Evolutionary conservation across 2,797 vertebrate genomes (phyloP).

Genomic region (Ispidina picta): DNA sequence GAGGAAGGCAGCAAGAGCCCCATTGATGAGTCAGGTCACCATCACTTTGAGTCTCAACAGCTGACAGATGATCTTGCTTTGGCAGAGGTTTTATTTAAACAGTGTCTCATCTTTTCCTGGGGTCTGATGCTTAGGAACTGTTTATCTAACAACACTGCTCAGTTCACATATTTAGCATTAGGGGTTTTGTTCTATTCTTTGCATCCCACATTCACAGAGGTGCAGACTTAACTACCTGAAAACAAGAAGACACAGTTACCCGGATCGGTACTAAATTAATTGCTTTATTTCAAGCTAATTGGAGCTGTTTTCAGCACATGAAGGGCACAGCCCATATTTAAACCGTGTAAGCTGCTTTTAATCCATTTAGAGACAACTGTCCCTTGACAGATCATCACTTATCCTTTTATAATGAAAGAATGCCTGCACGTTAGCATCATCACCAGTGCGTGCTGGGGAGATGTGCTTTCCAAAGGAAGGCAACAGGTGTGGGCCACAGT

Average conservation of each 20-base stretch:
- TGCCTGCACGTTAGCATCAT: constrained; percentile 56
- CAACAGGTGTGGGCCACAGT: not conserved
- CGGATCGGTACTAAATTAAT: not conserved
- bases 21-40: not conserved
- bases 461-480: constrained; percentile 24
- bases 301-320: not conserved
- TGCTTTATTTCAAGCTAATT: not conserved
- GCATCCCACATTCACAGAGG: not conserved
- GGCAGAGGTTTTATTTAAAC: constrained; percentile 40
- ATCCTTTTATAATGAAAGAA: constrained; percentile 57
- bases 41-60: constrained; percentile 21
- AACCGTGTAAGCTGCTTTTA: constrained; percentile 48
- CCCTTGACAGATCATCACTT: constrained; percentile 39
- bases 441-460: not conserved
- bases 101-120: constrained; percentile 16
- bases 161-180: not conserved
- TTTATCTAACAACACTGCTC: not conserved
- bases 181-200: not conserved
- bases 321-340: constrained; percentile 6
- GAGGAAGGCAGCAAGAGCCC: not conserved
- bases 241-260: not conserved
- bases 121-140: not conserved
- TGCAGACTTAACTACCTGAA: not conserved
- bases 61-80: constrained; percentile 16
- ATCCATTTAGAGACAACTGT: constrained; percentile 63